A percentile compares a stretch with the other conserved stretches of the same genome.
Evolutionary conservation across 2,797 vertebrate species (phyloP).

Genomic region (Sebastiscus albofasciatus): DNA sequence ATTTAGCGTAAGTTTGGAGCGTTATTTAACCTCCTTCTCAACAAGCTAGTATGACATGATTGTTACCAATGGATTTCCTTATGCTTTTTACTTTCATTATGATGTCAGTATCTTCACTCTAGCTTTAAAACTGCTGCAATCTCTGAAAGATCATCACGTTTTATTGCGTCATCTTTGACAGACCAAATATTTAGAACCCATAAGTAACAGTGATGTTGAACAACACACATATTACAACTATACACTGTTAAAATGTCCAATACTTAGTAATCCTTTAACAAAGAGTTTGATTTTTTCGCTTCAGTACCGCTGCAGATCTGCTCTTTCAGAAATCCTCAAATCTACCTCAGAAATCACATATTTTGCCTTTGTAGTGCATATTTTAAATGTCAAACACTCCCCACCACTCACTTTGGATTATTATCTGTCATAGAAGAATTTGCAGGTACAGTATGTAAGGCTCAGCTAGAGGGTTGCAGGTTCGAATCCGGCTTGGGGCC

Average conservation of each 20-base stretch:
- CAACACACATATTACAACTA: too few relatives aligned
- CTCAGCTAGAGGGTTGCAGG: too few relatives aligned
- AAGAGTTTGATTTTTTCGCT: neutral
- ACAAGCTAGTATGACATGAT: fast-evolving
- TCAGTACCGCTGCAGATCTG: neutral
- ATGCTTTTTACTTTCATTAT: too few relatives aligned
- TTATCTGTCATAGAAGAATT: neutral
- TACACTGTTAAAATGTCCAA: neutral
- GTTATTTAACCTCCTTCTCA: too few relatives aligned
- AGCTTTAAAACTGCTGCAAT: too few relatives aligned
- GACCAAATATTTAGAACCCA: too few relatives aligned
- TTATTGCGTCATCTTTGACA: too few relatives aligned
- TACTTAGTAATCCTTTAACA: neutral
- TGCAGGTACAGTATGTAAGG: neutral
- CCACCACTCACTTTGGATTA: neutral
- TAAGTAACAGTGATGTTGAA: too few relatives aligned
- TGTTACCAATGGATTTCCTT: fast-evolving
- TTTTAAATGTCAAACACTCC: neutral
- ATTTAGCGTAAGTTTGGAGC: too few relatives aligned
- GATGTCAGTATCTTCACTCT: too few relatives aligned
- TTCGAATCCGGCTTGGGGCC: too few relatives aligned
- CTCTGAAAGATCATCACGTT: too few relatives aligned
- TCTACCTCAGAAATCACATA: neutral
- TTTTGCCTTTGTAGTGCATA: neutral
- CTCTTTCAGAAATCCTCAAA: neutral